Percentiles rank a stretch among this genome's conserved stretches.
Conservation (phyloP, 2,113 vertebrate species). For the Dasyornis broadbenti region DNA sequence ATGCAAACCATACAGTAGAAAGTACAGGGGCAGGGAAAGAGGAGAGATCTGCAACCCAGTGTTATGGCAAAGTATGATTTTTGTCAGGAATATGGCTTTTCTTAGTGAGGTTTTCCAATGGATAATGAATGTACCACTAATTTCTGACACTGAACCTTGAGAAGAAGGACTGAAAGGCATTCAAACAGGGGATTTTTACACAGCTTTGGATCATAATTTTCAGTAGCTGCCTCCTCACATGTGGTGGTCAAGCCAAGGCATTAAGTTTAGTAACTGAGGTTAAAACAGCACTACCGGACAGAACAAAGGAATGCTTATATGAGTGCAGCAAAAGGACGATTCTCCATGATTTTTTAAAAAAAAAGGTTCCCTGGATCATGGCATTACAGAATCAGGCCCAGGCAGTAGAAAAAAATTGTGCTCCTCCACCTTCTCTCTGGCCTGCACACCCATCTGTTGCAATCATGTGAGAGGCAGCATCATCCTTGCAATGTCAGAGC, state of each 20-base stretch:
- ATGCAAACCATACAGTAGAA: neutral
- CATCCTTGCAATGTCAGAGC: neutral
- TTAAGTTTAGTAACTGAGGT: neutral
- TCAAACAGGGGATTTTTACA: neutral
- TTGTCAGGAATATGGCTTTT: neutral
- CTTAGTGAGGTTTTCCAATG: neutral
- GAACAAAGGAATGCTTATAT: neutral
- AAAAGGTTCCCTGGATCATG: neutral
- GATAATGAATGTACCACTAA: rapidly evolving
- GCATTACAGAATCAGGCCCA: neutral
- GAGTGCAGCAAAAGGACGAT: neutral
- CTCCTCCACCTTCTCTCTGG: neutral
- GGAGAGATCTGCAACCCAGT: neutral
- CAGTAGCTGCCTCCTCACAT: neutral
- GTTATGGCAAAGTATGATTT: neutral
- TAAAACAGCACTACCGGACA: neutral
- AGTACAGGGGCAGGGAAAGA: neutral
- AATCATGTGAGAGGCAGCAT: neutral
- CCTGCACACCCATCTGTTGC: conserved; percentile 15
- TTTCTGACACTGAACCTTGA: neutral
- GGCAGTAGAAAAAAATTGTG: neutral
- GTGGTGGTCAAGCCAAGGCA: neutral
- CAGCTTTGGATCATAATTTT: neutral
- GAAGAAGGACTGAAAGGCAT: neutral
- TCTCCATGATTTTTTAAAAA: neutral